A percentile compares a stretch with the other conserved stretches of the same genome.
phyloP scores from a whole-genome alignment of 2,888 invertebrate species.

The Himalopsyche japonica region DNA sequence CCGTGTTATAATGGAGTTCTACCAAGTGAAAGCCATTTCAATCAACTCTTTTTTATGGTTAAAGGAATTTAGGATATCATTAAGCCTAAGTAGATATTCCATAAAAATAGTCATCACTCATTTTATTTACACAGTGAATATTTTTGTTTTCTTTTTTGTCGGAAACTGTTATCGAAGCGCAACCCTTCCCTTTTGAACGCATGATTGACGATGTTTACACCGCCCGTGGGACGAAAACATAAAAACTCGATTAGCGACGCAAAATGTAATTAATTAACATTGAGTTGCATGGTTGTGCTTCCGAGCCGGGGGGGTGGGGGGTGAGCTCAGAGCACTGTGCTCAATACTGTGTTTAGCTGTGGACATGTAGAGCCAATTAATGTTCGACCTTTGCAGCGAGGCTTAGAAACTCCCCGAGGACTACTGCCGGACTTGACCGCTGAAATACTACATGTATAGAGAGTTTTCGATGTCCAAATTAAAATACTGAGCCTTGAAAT shows the following conservation, averaged over 20 bases:
- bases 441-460: neutral
- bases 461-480: too few relatives aligned
- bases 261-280: neutral
- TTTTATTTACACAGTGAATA: too few relatives aligned
- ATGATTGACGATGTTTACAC: constrained; percentile 20
- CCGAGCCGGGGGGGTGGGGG: neutral
- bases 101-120: too few relatives aligned
- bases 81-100: too few relatives aligned
- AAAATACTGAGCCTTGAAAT: too few relatives aligned
- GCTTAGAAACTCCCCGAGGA: neutral
- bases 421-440: neutral
- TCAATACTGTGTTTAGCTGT: neutral
- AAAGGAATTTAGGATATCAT: too few relatives aligned
- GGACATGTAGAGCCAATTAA: neutral
- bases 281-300: neutral
- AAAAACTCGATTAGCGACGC: neutral
- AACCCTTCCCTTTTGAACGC: neutral
- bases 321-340: neutral
- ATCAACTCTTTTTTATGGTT: too few relatives aligned
- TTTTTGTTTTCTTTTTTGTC: neutral
- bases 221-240: neutral
- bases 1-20: too few relatives aligned
- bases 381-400: neutral
- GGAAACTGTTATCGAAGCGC: neutral
- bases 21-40: too few relatives aligned